Evolutionary conservation across 2,888 invertebrate species (phyloP), one percentile per base, ranked within the genome.

Genomic region (Andrena bucephala): DNA sequence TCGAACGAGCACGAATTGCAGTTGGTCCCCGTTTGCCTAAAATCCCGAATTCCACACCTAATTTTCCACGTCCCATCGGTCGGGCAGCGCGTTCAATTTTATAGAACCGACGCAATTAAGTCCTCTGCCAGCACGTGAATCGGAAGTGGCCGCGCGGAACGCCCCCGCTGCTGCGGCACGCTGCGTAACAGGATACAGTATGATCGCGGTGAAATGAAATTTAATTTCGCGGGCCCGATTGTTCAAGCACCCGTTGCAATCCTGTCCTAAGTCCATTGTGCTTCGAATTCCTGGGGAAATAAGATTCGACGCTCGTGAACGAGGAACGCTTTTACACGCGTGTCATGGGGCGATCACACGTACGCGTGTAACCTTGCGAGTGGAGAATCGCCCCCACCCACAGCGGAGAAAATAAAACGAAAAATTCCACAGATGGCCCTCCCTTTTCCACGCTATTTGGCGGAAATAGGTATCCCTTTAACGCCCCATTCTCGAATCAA

Each of bases 371-470:
- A 65, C 24, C 33, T 24, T 29, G 16, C 33, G 62, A 48, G 20
- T 48, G 13, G 42, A 16, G 42, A 42, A 42, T 42, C 42, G 42
- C 42, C 42, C 68, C 67, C 70, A 67, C 62, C 60, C 60, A 62
- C 52, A 29, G n/a, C 62, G 66, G 52, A 24, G 36, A 65, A 66
- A 75, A 60, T 82, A 73, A 84, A 88, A 81, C 76, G 87, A 83
- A 88, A 86, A 87, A 83, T 88, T 88, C 89, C 83, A 16, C 70
- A 74, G 66, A 70, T 65, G 62, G 24, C 36, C 62, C 62, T 71
- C 63, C 66, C 75, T 85, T 79, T 85, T 84, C 82, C 78, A 20
- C 78, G 60, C 84, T 87, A 84, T 87, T 87, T 87, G 27, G 33
- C 68, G 67, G 70, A 77, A 87, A 88, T 84, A 65, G 76, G 33